These are phyloP conservation scores for Microtus ochrogaster DNA, from an alignment of 2,113 vertebrate species.

Conservation along the genomic window DNA sequence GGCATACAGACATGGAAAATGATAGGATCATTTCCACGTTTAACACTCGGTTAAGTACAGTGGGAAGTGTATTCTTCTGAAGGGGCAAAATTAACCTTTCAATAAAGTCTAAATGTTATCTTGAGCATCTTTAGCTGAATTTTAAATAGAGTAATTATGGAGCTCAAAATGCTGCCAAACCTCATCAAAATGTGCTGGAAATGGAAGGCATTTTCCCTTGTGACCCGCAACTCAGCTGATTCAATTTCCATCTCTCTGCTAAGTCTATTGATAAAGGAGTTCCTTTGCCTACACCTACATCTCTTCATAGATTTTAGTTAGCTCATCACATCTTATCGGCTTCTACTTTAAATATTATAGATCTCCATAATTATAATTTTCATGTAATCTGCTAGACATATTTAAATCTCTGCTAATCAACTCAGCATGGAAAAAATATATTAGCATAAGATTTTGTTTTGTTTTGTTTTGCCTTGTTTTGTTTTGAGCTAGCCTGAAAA, in stretches of 20 bases:
- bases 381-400: constrained; percentile 60
- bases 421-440: background rate
- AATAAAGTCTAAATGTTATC: constrained; percentile 83
- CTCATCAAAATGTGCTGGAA: constrained; percentile 81
- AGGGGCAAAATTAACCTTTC: constrained; percentile 86
- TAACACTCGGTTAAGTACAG: constrained; percentile 78
- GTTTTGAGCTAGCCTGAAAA: too few species aligned
- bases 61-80: constrained; percentile 78
- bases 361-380: constrained; percentile 54
- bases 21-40: constrained; percentile 71
- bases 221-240: constrained; percentile 75
- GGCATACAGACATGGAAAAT: constrained; percentile 22
- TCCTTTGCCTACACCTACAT: background rate
- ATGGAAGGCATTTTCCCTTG: constrained; percentile 81
- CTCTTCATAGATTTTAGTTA: constrained; percentile 9
- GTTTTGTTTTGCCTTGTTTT: too few species aligned
- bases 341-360: constrained; percentile 66
- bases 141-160: constrained; percentile 87
- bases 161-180: constrained; percentile 81
- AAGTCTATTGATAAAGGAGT: constrained; percentile 70
- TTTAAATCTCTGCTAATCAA: constrained; percentile 1
- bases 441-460: too few species aligned
- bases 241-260: constrained; percentile 74
- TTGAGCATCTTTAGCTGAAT: constrained; percentile 81
- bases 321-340: constrained; percentile 65